Evolutionary conservation across 2,113 vertebrate species (phyloP).

Genomic region (Tylochromis polylepis): DNA sequence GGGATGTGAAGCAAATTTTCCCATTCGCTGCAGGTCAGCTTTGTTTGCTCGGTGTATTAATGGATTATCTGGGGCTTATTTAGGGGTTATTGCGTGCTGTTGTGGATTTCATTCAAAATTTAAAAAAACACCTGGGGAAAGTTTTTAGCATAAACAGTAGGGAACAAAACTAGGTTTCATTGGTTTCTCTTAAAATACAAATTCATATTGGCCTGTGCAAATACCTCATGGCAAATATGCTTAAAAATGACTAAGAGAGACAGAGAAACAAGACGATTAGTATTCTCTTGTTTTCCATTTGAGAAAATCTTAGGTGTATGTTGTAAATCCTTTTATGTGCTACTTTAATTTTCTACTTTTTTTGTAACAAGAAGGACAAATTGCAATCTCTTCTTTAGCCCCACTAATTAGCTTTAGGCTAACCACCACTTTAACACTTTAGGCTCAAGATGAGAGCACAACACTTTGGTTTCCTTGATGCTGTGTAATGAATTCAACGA

Average conservation of each 20-base stretch:
- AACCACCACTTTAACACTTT: not conserved
- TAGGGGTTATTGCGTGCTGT: not conserved
- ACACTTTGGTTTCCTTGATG: not conserved
- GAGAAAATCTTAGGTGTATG: not conserved
- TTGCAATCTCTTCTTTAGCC: no score
- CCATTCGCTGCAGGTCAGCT: not conserved
- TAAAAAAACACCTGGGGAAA: not conserved
- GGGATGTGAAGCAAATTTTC: not conserved
- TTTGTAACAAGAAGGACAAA: no score
- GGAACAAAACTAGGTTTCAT: not conserved
- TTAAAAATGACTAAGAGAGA: not conserved
- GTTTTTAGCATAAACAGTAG: not conserved
- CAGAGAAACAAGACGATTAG: not conserved
- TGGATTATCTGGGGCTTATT: constrained; percentile 11
- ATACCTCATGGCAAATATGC: not conserved
- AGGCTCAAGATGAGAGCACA: not conserved
- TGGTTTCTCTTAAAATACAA: not conserved
- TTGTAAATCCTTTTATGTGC: no score
- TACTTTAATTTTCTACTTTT: no score
- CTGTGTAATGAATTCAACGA: not conserved
- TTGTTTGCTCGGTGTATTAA: constrained; percentile 13
- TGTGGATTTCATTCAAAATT: not conserved
- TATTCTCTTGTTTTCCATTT: not conserved
- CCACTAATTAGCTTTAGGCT: not conserved
- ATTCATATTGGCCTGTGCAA: not conserved